phyloP scores from a whole-genome alignment of 2,797 vertebrate species.

The Syngnathus rostellatus region DNA sequence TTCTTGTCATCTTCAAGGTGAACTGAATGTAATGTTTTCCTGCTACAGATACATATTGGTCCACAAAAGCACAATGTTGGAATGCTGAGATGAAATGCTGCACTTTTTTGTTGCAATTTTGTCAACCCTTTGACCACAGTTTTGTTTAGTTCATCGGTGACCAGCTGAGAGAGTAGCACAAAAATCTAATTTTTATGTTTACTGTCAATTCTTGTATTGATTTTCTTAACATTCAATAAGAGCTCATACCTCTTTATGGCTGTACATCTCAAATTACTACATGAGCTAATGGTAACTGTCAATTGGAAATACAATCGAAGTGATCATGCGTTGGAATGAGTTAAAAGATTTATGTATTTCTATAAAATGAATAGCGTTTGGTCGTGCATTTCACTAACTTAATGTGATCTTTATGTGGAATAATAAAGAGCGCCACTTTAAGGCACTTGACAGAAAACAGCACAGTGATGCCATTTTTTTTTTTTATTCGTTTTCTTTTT shows the following conservation, averaged over 20 bases:
- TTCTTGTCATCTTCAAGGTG: conserved; percentile 47
- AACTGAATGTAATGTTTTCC: conserved; percentile 61
- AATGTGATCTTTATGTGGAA: conserved; percentile 60
- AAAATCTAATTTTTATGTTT: conserved; percentile 4
- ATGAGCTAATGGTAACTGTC: not conserved
- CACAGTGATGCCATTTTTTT: not conserved
- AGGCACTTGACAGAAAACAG: conserved; percentile 19
- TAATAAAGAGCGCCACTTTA: conserved; percentile 27
- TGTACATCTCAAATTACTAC: not conserved
- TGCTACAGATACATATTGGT: conserved; percentile 33
- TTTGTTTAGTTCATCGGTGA: conserved; percentile 9
- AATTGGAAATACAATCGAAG: conserved; percentile 41
- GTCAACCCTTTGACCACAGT: conserved; percentile 12
- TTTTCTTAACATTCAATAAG: not conserved
- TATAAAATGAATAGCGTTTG: conserved; percentile 24
- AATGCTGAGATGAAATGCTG: conserved; percentile 32
- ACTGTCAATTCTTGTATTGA: conserved; percentile 2
- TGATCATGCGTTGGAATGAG: conserved; percentile 27
- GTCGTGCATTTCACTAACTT: conserved; percentile 58
- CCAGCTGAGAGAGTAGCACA: conserved; percentile 14
- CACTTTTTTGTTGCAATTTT: conserved; percentile 29
- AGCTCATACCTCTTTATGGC: not conserved
- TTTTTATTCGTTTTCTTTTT: conserved; percentile 19
- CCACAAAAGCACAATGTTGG: conserved; percentile 52
- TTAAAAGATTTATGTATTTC: conserved; percentile 20